phyloP scores from a whole-genome alignment of 2,888 invertebrate species.

The Coleophora deauratella region DNA sequence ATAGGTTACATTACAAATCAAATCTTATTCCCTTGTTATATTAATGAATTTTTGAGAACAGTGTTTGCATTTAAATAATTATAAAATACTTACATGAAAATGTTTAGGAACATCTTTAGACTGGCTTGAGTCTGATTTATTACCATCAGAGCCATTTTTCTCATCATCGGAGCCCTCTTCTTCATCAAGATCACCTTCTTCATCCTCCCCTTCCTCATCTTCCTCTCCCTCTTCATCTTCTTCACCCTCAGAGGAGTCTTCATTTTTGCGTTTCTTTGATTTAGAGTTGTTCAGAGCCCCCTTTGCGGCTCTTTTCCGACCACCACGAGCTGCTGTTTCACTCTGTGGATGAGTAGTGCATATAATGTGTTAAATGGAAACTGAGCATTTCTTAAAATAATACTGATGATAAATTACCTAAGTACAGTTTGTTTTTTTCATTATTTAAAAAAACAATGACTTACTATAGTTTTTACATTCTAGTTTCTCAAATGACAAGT shows the following conservation, averaged over 20 bases:
- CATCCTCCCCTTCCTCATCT: conserved; percentile 57
- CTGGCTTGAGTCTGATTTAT: conserved; percentile 70
- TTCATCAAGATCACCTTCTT: conserved; percentile 61
- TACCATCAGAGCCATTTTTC: conserved; percentile 69
- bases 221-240: conserved; percentile 54
- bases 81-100: conserved; percentile 57
- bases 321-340: conserved; percentile 48
- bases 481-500: too few relatives aligned
- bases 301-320: conserved; percentile 52
- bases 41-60: not conserved
- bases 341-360: conserved; percentile 23
- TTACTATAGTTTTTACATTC: too few relatives aligned
- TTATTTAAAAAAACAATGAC: too few relatives aligned
- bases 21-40: not conserved
- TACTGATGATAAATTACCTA: too few relatives aligned
- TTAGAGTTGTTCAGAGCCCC: conserved; percentile 51
- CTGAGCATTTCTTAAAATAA: too few relatives aligned
- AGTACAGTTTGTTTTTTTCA: too few relatives aligned
- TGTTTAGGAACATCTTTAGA: conserved; percentile 73
- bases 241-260: conserved; percentile 62
- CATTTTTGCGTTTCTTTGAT: conserved; percentile 60
- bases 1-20: not conserved
- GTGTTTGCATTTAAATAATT: not conserved
- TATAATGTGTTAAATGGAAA: too few relatives aligned
- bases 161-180: conserved; percentile 70